These are phyloP conservation scores for Chirona hameri DNA, from an alignment of 2,888 invertebrate genomes.

Conservation along the genomic window DNA sequence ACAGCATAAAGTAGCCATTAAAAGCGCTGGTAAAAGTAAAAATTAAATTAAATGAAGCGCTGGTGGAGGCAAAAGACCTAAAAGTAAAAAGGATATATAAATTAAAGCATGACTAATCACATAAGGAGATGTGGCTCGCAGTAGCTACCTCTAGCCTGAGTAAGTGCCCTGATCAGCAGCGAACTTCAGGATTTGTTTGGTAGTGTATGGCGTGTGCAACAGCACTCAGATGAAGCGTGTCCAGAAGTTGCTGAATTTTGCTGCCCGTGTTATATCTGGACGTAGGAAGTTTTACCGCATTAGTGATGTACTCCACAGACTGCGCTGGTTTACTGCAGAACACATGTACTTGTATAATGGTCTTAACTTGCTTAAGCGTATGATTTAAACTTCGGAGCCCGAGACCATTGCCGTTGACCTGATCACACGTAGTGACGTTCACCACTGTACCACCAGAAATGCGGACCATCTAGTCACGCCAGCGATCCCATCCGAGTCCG, in stretches of 20 bases:
- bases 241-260: neutral
- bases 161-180: too few relatives aligned
- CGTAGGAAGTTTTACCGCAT: neutral
- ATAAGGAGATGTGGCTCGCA: too few relatives aligned
- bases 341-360: neutral
- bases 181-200: too few relatives aligned
- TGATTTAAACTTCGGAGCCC: neutral
- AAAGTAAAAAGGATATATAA: too few relatives aligned
- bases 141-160: too few relatives aligned
- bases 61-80: too few relatives aligned
- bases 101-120: too few relatives aligned
- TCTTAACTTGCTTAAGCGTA: neutral
- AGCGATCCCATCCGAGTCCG: neutral
- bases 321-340: neutral
- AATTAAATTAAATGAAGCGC: too few relatives aligned
- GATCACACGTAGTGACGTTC: neutral
- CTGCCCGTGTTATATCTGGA: neutral
- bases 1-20: too few relatives aligned
- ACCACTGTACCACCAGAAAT: neutral
- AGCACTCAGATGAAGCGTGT: neutral
- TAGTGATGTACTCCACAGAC: neutral
- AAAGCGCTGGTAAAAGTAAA: too few relatives aligned
- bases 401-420: neutral
- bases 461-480: neutral
- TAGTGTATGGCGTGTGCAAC: neutral